Evolutionary conservation across 2,113 vertebrate species (phyloP).

Genomic region (Hucho hucho): DNA sequence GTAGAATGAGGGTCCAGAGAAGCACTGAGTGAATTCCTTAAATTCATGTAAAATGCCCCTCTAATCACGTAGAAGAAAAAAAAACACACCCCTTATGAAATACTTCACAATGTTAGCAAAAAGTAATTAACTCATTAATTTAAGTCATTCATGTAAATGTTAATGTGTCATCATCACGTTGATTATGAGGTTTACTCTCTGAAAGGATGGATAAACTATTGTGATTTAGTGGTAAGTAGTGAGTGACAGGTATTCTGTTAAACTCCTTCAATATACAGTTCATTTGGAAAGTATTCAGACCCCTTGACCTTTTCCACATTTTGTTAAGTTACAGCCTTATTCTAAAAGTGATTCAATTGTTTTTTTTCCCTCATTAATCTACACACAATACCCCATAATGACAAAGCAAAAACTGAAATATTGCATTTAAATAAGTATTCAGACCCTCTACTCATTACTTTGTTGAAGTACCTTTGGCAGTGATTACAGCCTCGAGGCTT

Average conservation of each 20-base stretch:
- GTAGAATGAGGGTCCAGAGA: constrained; percentile 32
- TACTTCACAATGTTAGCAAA: constrained; percentile 29
- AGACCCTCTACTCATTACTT: no score
- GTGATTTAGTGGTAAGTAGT: neutral
- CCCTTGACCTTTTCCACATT: no score
- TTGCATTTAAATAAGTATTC: no score
- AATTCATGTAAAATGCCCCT: constrained; percentile 49
- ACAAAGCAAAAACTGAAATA: no score
- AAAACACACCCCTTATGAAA: constrained; percentile 46
- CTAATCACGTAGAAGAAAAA: constrained; percentile 36
- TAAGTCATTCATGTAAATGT: neutral
- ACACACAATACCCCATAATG: no score
- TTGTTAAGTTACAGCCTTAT: no score
- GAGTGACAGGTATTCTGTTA: constrained; percentile 4
- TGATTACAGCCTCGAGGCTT: no score
- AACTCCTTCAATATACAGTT: neutral
- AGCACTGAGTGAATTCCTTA: constrained; percentile 60
- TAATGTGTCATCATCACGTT: constrained; percentile 6
- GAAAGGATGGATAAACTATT: neutral
- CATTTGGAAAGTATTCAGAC: no score
- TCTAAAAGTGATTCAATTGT: no score
- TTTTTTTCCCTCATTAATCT: no score
- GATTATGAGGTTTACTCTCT: no score
- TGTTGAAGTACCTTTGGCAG: no score
- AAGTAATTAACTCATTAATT: neutral